A percentile compares a stretch with the other conserved stretches of the same genome.
These are phyloP conservation scores for Dione vanillae DNA, from an alignment of 2,888 invertebrate species.

Conservation along the genomic window DNA sequence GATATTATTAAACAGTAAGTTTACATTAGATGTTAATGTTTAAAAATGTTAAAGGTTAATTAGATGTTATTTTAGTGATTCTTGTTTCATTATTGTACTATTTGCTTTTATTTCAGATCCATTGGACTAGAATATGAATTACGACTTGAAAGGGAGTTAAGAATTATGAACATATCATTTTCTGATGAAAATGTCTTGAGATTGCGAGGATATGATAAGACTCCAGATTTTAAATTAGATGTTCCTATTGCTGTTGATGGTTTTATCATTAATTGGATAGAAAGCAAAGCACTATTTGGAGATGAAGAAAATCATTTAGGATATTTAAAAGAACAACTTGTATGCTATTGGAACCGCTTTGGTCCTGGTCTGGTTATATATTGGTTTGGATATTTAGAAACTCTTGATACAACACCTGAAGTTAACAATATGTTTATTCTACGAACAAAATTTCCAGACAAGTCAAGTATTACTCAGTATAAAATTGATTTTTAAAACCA, in stretches of 20 bases:
- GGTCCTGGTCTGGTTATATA: slow-evolving; percentile 97
- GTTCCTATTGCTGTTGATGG: slow-evolving; percentile 94
- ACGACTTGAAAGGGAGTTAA: slow-evolving; percentile 86
- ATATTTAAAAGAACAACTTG: slow-evolving; percentile 92
- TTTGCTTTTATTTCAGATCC: slow-evolving; percentile 78
- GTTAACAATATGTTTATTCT: slow-evolving; percentile 86
- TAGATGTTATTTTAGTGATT: neutral
- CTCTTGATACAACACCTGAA: slow-evolving; percentile 86
- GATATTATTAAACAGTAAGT: slow-evolving; percentile 91
- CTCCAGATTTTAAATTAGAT: slow-evolving; percentile 96
- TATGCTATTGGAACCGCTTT: slow-evolving; percentile 96
- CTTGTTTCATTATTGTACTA: neutral
- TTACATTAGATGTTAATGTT: neutral
- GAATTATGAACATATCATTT: slow-evolving; percentile 75
- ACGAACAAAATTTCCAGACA: slow-evolving; percentile 81
- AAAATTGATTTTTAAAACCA: slow-evolving; percentile 61
- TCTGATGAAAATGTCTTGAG: slow-evolving; percentile 92
- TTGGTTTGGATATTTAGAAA: slow-evolving; percentile 95
- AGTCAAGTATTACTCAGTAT: slow-evolving; percentile 76
- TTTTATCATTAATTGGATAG: slow-evolving; percentile 96
- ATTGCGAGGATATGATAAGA: slow-evolving; percentile 95
- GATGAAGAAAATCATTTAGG: slow-evolving; percentile 91
- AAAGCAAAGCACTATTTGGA: slow-evolving; percentile 98
- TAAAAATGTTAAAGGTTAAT: neutral
- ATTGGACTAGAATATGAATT: slow-evolving; percentile 95